These are phyloP conservation scores for Diogma glabrata DNA, from an alignment of 2,888 invertebrate species.

Conservation along the genomic window DNA sequence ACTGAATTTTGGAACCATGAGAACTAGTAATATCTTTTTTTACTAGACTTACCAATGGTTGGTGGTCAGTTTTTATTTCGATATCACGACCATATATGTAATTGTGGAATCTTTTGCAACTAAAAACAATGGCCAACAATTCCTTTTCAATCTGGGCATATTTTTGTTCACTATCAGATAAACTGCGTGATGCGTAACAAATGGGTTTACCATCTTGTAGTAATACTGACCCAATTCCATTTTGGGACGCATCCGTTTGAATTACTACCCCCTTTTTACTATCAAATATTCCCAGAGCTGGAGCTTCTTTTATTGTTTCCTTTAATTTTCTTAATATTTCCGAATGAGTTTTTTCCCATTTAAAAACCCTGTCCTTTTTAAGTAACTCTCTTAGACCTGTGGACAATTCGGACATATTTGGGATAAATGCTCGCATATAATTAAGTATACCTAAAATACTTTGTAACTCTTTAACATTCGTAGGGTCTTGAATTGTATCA, in stretches of 20 bases:
- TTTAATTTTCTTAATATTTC: neutral
- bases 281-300: constrained; percentile 4
- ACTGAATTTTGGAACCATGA: neutral
- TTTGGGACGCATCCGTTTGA: neutral
- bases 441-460: constrained; percentile 12
- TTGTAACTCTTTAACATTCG: constrained; percentile 13
- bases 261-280: neutral
- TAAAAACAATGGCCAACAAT: neutral
- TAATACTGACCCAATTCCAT: neutral
- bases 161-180: neutral
- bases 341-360: neutral
- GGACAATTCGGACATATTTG: constrained; percentile 11
- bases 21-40: too few species aligned
- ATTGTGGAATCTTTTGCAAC: too few species aligned
- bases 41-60: neutral
- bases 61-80: neutral
- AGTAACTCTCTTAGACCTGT: constrained; percentile 9
- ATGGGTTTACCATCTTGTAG: too few species aligned
- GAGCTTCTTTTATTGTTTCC: neutral
- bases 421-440: constrained; percentile 11
- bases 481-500: constrained; percentile 4
- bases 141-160: constrained; percentile 7
- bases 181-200: too few species aligned
- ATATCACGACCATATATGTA: too few species aligned
- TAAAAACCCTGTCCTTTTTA: constrained; percentile 6